Evolutionary conservation across 2,888 invertebrate species (phyloP), one percentile per base, ranked within the genome.

Genomic region (Thecophora atra): DNA sequence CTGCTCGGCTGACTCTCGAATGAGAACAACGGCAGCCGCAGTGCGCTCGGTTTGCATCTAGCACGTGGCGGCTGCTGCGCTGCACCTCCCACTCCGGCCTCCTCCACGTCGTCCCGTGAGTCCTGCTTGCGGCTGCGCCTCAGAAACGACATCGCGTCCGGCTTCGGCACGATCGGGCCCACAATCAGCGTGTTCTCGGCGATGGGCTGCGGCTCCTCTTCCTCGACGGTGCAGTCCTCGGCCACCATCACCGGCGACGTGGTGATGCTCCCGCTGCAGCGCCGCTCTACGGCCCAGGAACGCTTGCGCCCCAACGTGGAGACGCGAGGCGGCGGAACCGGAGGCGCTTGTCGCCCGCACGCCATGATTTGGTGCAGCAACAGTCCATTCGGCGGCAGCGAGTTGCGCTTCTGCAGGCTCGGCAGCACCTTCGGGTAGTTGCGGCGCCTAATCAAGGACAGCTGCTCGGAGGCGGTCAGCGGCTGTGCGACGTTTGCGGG

Each of bases 371-470:
- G 70, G 79, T 83, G 66, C 80, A 84, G 77, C 75, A 77, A 73
- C 60, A 81, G 82, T 63, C 81, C 81, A 67, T 87, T 86, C 4
- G 90, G 90, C 76, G 92, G 92, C 82, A 92, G 86, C 1, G 91
- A 91, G 70, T 91, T 86, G n/a, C 91, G 86, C 79, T 91, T 91
- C 17, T 58, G 63, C 24, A 77, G 76, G 30, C 94, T 94, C n/a
- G 95, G 95, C 44, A 95, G 83, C 1, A 95, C 95, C 88, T 95
- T 95, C 0, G 95, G 95, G 81, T 92, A 95, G 82, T 94, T 95
- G 77, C 93, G 88, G 72, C 92, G 89, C 83, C 93, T 92, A 58
- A 95, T 92, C 44, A 91, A 91, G 74, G 90, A 87, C 68, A 94
- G 82, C 0, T 94, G 91, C 82, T 94, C 93, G 79, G 92, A 92